Evolutionary conservation across 2,797 vertebrate genomes (phyloP), one percentile per base, ranked within the genome.

Genomic region (Girardinus metallicus): DNA sequence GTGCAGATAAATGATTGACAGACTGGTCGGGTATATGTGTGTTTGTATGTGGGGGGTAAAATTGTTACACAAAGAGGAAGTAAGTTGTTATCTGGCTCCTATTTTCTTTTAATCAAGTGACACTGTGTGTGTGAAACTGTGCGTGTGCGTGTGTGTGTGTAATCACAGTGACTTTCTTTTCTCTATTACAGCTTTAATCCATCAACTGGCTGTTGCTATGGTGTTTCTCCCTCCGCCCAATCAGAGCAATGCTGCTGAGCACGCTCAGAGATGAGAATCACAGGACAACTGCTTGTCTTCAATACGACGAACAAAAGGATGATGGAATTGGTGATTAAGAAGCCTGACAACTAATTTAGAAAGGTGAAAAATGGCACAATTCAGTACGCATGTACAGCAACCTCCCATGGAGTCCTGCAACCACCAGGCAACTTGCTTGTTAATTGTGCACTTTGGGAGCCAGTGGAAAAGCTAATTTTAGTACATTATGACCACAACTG

Each of bases 121-220:
- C 66, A 41, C 47, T 18, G 64, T 80, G 47, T 78, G 78, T 79
- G 72, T 74, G 44, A 53, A 62, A 39, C 47, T 77, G 26, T 73
- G 73, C 23, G 26, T 47, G 53, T 5, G 46, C 1, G 47, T 34
- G 41, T 71, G 53, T 44, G 68, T 55, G 85, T 91, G 83, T 89
- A 80, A 92, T 92, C 89, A 88, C 76, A 83, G 80, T 80, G 86
- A 84, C 88, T 93, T 90, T 92, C 83, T 89, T 86, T 87, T 87
- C 84, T 84, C 90, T 93, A 93, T 93, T 90, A 92, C 53, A 85
- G 70, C 81, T 92, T 91, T 91, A 93, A 92, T 94, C 91, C 88
- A 92, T 94, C 94, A 93, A 78, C 88, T 88, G 85, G 84, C 85
- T 93, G 91, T 93, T 94, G 91, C 93, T 86, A 90, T 92, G 91